Evolutionary conservation across 2,113 vertebrate species (phyloP).

Genomic region (Poeciliopsis prolifica): DNA sequence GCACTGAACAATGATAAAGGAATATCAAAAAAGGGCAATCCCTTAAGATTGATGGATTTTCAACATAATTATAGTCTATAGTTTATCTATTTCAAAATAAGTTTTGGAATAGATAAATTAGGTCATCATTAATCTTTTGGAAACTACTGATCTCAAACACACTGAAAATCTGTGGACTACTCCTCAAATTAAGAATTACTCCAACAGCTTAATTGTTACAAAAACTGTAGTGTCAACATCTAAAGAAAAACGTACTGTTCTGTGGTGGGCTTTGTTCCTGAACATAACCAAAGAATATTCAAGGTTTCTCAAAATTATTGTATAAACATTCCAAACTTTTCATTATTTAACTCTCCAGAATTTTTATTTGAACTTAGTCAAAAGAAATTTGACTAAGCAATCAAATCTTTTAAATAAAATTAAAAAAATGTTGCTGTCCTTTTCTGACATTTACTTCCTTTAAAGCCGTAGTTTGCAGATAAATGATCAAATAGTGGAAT

Average conservation of each 20-base stretch:
- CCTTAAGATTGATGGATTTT: background rate
- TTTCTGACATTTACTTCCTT: too few species aligned
- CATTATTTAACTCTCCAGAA: too few species aligned
- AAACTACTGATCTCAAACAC: too few species aligned
- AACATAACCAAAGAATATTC: background rate
- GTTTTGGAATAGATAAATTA: background rate
- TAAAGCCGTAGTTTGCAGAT: too few species aligned
- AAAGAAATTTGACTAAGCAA: too few species aligned
- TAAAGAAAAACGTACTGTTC: background rate
- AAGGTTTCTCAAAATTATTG: too few species aligned
- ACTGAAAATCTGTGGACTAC: background rate
- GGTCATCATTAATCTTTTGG: background rate
- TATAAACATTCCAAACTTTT: too few species aligned
- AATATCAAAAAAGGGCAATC: too few species aligned
- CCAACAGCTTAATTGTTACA: background rate
- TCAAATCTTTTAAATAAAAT: too few species aligned
- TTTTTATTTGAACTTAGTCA: too few species aligned
- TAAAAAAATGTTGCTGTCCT: too few species aligned
- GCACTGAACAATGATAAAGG: background rate
- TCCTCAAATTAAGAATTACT: background rate
- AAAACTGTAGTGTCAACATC: background rate
- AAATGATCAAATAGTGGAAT: too few species aligned
- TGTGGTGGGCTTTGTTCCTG: background rate
- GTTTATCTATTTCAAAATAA: background rate
- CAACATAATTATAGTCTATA: background rate